Base-by-base conservation (phyloP, 2,113 vertebrate genomes). In the Paramisgurnus dabryanus region DNA sequence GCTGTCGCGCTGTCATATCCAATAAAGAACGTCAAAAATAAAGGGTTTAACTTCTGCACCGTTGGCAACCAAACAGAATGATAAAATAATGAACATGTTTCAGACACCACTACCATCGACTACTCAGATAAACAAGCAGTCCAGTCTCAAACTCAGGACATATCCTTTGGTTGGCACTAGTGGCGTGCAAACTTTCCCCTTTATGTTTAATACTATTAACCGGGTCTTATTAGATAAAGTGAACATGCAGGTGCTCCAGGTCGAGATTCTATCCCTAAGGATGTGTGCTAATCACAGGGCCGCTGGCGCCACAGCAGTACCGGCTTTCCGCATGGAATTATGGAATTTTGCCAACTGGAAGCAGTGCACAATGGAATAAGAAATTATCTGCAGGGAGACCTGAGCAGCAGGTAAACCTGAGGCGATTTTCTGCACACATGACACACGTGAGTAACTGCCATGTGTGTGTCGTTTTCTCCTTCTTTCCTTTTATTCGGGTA, bases 251-350 rank as follows among this genome's bases (percentile, higher is more conserved):
- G 17, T 60, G 71, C 7, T 60, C n/a, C 71, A 60, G 39, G 39
- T 60, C 55, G 57, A 55, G 41, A 8, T 43, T 49, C 41, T 8
- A 41, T 76, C 73, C 60, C 43, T 0, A 43, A 49, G 13, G 74
- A 49, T 18, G 22, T n/a, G 60, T 53, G 74, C 17, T 50, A 65
- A 65, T 76, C 73, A 76, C 60, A 65, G 73, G 22, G 71, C 55
- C 57, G 4, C 6, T 2, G 41, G 72, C 57, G 27, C 57, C 3
- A 2, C 22, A 40, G 11, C 74, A 50, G 22, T 18, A 22, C 27
- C 47, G 27, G 45, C 45, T 65, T 53, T 76, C 74, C 74, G 18
- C 22, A 8, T 40, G 60, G 74, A 65, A 65, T 76, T 53, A 50
- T 65, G 15, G 60, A 50, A 65, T 65, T 18, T 9, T 6, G 61